These are phyloP conservation scores for Heliconius melpomene DNA, from an alignment of 1,140 invertebrate genomes.

Conservation along the genomic window DNA sequence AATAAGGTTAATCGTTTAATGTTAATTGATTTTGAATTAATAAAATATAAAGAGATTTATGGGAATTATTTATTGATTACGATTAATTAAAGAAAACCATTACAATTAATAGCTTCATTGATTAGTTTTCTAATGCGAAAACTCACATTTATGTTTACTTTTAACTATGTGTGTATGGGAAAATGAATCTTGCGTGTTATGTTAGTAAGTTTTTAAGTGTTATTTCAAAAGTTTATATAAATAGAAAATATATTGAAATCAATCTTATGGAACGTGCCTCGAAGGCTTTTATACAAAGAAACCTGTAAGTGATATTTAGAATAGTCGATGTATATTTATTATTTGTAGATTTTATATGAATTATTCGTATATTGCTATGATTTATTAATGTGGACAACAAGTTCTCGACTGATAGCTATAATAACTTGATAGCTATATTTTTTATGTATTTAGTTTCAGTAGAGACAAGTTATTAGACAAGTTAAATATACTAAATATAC, in stretches of 20 bases:
- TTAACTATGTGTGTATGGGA: not conserved
- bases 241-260: constrained; percentile 1
- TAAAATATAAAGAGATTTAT: constrained; percentile 12
- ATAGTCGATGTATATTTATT: not conserved
- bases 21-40: constrained; percentile 13
- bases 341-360: not conserved
- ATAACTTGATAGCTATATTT: too few species aligned
- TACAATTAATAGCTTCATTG: constrained; percentile 8
- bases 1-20: constrained; percentile 11
- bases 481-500: too few species aligned
- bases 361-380: not conserved
- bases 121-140: constrained; percentile 9
- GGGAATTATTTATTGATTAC: constrained; percentile 15
- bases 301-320: not conserved
- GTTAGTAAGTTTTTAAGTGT: not conserved
- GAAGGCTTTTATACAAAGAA: not conserved
- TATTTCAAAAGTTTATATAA: not conserved
- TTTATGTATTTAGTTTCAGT: too few species aligned
- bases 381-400: not conserved
- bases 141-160: not conserved
- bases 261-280: not conserved
- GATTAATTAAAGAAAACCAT: constrained; percentile 9
- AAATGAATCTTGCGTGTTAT: not conserved
- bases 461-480: not conserved
- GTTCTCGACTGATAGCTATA: too few species aligned